These are phyloP conservation scores for Sturnus vulgaris DNA, from an alignment of 2,113 vertebrate species.

Conservation along the genomic window DNA sequence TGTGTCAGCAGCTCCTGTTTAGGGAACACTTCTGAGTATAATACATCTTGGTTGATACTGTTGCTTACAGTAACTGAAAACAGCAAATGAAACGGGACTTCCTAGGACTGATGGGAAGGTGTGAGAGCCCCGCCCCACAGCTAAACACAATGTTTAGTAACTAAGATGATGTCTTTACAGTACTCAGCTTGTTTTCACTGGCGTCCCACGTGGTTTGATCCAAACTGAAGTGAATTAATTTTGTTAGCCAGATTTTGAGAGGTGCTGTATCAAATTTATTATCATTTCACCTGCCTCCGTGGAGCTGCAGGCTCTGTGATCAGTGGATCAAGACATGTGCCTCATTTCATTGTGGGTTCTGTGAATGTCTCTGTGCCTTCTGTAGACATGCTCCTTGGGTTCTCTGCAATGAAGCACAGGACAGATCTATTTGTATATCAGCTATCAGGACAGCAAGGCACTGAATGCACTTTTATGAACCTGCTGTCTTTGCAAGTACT, in stretches of 20 bases:
- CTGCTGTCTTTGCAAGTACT: background rate
- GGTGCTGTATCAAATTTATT: slow-evolving; percentile 24
- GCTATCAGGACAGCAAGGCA: background rate
- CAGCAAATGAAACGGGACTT: background rate
- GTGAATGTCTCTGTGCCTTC: background rate
- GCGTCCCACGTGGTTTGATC: background rate
- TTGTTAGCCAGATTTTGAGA: slow-evolving; percentile 22
- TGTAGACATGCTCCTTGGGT: background rate
- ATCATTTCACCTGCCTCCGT: background rate
- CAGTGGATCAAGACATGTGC: background rate
- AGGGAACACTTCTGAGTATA: background rate
- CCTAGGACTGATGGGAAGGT: background rate
- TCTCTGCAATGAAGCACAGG: background rate
- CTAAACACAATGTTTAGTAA: background rate
- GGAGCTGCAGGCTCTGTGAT: background rate
- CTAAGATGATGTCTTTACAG: background rate
- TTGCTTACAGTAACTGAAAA: background rate
- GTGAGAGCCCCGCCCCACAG: background rate
- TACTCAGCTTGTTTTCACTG: background rate
- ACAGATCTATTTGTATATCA: background rate
- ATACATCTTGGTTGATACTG: background rate
- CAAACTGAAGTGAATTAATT: slow-evolving; percentile 13
- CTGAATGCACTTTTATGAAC: background rate
- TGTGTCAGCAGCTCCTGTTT: background rate
- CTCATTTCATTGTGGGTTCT: slow-evolving; percentile 13